Conservation (phyloP, 2,797 vertebrate genomes). For the Ptychadena robeensis region DNA sequence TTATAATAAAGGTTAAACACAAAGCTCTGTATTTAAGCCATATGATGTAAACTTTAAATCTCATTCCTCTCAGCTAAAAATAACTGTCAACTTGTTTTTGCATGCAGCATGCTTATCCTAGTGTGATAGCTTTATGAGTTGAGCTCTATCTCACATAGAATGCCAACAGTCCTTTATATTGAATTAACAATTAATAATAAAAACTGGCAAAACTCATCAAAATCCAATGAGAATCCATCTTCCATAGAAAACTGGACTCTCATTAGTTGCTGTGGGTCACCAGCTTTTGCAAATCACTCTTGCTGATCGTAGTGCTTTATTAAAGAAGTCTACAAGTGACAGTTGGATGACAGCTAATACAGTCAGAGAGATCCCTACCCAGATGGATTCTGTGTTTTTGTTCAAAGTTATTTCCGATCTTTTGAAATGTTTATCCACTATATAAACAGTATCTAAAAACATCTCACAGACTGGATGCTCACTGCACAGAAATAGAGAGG, state of each 20-base stretch:
- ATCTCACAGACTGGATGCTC: constrained; percentile 63
- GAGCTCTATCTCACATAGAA: too few species aligned
- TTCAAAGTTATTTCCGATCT: constrained; percentile 58
- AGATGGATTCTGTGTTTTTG: constrained; percentile 50
- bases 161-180: neutral
- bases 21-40: too few species aligned
- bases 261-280: neutral
- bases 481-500: constrained; percentile 27
- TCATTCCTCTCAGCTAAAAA: too few species aligned
- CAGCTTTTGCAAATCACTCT: neutral
- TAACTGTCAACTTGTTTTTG: too few species aligned
- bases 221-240: neutral
- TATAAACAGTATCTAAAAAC: constrained; percentile 62
- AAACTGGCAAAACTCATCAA: too few species aligned
- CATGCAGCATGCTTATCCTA: too few species aligned
- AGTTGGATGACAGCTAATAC: constrained; percentile 11
- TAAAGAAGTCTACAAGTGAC: neutral
- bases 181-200: neutral
- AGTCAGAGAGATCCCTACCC: constrained; percentile 11
- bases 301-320: neutral
- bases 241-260: neutral
- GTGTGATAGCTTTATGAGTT: too few species aligned
- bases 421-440: constrained; percentile 67
- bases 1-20: too few species aligned
- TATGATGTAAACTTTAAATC: too few species aligned